These are phyloP conservation scores for Trissolcus japonicus DNA, from an alignment of 2,888 invertebrate genomes.

Conservation along the genomic window DNA sequence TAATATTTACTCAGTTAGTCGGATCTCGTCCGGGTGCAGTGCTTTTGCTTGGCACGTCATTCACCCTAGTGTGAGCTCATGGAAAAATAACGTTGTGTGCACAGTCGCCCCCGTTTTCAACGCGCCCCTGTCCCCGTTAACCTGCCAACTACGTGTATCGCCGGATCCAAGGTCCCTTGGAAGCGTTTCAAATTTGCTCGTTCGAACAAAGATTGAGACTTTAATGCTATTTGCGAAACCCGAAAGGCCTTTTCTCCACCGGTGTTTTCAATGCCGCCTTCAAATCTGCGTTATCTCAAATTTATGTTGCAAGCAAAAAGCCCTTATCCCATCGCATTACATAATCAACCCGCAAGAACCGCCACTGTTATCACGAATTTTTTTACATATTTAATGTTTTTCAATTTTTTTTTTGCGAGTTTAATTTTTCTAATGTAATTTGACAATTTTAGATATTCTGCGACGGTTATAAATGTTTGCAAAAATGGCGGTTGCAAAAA, in stretches of 20 bases:
- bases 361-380: conserved; percentile 20
- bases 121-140: conserved; percentile 39
- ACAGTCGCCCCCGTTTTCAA: conserved; percentile 60
- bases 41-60: conserved; percentile 42
- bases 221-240: conserved; percentile 67
- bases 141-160: conserved; percentile 47
- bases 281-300: conserved; percentile 50
- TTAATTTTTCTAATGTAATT: too few relatives aligned
- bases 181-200: conserved; percentile 61
- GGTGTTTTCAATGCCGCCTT: conserved; percentile 40
- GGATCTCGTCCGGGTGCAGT: conserved; percentile 44
- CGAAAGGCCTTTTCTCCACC: conserved; percentile 51
- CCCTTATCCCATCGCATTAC: conserved; percentile 50
- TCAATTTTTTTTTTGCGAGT: too few relatives aligned
- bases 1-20: conserved; percentile 47
- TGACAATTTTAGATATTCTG: too few relatives aligned
- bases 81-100: conserved; percentile 70
- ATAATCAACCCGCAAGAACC: conserved; percentile 27
- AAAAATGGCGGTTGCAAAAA: conserved; percentile 27
- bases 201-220: conserved; percentile 69
- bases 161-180: conserved; percentile 47
- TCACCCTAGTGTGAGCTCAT: conserved; percentile 61
- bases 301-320: conserved; percentile 51
- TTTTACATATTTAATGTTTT: too few relatives aligned
- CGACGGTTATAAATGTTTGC: too few relatives aligned